Evolutionary conservation across 2,113 vertebrate genomes (phyloP).

Genomic region (Ancistrus triradiatus): DNA sequence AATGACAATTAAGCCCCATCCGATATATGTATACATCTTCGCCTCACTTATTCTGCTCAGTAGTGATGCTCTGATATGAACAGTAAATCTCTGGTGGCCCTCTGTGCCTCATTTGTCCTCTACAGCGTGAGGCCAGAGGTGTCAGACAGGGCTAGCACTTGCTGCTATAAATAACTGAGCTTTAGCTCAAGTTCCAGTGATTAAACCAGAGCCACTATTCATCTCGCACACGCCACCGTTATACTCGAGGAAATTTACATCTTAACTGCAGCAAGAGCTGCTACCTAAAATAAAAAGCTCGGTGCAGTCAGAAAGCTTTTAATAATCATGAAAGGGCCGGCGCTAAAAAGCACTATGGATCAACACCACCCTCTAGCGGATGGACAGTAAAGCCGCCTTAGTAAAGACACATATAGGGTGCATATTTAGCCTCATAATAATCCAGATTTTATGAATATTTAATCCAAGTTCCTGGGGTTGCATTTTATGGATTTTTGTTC

Average conservation of each 20-base stretch:
- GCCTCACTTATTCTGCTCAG: background rate
- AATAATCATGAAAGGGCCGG: constrained; percentile 3
- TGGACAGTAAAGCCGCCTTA: no score
- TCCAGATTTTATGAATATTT: no score
- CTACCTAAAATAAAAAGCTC: constrained; percentile 15
- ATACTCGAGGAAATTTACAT: constrained; percentile 20
- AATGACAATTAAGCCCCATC: no score
- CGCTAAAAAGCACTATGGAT: no score
- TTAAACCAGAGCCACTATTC: constrained; percentile 32
- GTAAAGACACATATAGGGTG: no score
- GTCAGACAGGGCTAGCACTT: constrained; percentile 15
- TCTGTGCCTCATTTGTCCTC: constrained; percentile 12
- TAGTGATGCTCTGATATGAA: background rate
- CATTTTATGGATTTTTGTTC: no score
- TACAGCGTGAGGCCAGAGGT: constrained; percentile 26
- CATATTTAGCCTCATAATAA: no score
- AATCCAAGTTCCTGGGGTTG: no score
- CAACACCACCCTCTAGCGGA: constrained; percentile 20
- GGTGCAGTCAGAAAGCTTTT: background rate
- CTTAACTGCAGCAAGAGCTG: constrained; percentile 25
- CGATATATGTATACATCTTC: no score
- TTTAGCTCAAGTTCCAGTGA: constrained; percentile 33
- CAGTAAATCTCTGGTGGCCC: constrained; percentile 7
- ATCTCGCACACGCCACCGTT: constrained; percentile 24
- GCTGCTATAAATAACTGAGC: constrained; percentile 36